Evolutionary conservation across 2,113 vertebrate species (phyloP), one percentile per base, ranked within the genome.

Genomic region (Lepisosteus oculatus): DNA sequence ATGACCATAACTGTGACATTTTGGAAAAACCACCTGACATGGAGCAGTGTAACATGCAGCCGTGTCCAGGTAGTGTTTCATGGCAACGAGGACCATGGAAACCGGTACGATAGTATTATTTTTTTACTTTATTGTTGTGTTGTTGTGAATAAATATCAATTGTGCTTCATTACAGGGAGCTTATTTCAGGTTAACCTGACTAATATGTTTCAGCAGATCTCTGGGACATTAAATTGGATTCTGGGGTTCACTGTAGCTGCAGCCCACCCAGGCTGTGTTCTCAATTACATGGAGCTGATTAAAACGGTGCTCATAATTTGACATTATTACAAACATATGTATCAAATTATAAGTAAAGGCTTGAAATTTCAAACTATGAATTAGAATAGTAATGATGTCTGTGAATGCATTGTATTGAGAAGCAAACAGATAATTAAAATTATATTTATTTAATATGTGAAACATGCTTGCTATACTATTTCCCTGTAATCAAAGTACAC

Each of bases 11-110:
- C 90, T 99, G 97, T 83, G 95, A 96, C 73, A 79, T 93, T 77
- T 84, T 93, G 78, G 92, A 95, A 77, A 97, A 96, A 81, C 97
- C 97, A 0, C 91, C 90, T 1, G 88, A 93, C 64, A 84, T 92
- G 87, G 91, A 90, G 67, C 95, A 89, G 0, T 99, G 97, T 85
- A 95, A 94, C 74, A 80, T 85, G 77, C 94, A 95, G 67, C 85
- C 93, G 74, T 99, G 97, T 83, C 93, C 94, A 62, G 93, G 89
- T 81, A 90, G 91, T 15, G 93, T 91, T 74, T 89, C 93, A 83
- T 99, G 97, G 96, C 94, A 94, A 85, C 93, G 93, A 87, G 93
- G 88, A 87, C 92, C 94, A 0, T 99, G 97, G 97, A 96, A 95
- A 88, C 95, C 88, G 95, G 96, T 97, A 97, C 84, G 95, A 95